These are phyloP conservation scores for Paramormyrops hopkinsi DNA, from an alignment of 2,797 vertebrate species.

Conservation along the genomic window DNA sequence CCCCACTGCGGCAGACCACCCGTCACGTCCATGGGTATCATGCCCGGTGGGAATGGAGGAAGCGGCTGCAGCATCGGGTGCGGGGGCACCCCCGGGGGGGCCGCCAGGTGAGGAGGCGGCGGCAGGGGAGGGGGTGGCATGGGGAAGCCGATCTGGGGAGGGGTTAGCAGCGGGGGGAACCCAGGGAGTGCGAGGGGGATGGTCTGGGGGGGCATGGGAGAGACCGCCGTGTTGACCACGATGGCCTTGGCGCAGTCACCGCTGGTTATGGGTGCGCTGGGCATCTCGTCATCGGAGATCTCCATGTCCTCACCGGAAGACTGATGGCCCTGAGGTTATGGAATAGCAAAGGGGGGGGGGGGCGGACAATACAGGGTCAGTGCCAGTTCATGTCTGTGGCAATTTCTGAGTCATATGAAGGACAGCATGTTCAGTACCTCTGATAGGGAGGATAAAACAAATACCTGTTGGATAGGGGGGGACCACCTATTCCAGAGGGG, in stretches of 20 bases:
- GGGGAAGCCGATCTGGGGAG: slow-evolving; percentile 68
- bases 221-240: slow-evolving; percentile 71
- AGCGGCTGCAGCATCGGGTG: slow-evolving; percentile 76
- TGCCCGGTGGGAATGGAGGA: slow-evolving; percentile 70
- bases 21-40: slow-evolving; percentile 89
- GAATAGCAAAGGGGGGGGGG: background rate
- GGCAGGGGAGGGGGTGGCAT: slow-evolving; percentile 70
- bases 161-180: slow-evolving; percentile 69
- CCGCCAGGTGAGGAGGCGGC: slow-evolving; percentile 60
- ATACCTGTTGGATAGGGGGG: background rate
- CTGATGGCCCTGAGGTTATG: slow-evolving; percentile 66
- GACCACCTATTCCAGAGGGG: background rate
- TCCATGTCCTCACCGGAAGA: slow-evolving; percentile 99
- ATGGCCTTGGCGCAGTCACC: slow-evolving; percentile 75
- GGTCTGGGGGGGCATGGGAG: slow-evolving; percentile 59
- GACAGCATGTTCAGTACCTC: background rate
- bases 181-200: slow-evolving; percentile 72
- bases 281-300: slow-evolving; percentile 95
- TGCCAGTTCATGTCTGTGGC: background rate
- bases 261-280: slow-evolving; percentile 70
- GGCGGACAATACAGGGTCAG: background rate
- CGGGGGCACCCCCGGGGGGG: slow-evolving; percentile 66
- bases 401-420: background rate
- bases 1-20: slow-evolving; percentile 87
- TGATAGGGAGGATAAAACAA: background rate